These are phyloP conservation scores for Simalia tracyae DNA, from an alignment of 2,797 vertebrate species.

Conservation along the genomic window DNA sequence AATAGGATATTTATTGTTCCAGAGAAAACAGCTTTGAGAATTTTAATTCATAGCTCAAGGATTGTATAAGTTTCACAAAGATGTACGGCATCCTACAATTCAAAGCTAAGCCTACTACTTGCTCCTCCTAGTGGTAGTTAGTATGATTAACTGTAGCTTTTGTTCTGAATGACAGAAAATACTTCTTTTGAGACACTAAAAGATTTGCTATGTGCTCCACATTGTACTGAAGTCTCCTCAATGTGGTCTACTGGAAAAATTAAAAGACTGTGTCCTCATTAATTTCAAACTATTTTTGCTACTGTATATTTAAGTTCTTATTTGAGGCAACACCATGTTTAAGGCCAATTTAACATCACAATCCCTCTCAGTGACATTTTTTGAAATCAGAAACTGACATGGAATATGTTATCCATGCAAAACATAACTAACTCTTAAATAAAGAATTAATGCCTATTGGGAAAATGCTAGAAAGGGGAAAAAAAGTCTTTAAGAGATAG, in stretches of 20 bases:
- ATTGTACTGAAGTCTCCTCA: background rate
- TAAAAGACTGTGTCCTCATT: background rate
- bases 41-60: background rate
- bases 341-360: background rate
- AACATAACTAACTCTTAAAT: background rate
- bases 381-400: slow-evolving; percentile 6
- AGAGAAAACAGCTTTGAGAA: background rate
- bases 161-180: slow-evolving; percentile 28
- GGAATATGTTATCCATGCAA: slow-evolving; percentile 26
- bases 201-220: background rate
- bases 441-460: slow-evolving; percentile 43
- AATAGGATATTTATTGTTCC: background rate
- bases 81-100: background rate
- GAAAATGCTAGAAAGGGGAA: too few relatives aligned
- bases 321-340: background rate
- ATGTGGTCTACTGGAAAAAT: background rate
- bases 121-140: slow-evolving; percentile 70
- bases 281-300: slow-evolving; percentile 2
- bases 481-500: slow-evolving; percentile 53
- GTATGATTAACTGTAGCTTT: slow-evolving; percentile 41
- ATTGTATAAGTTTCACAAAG: background rate
- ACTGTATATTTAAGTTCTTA: background rate
- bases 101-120: slow-evolving; percentile 34
- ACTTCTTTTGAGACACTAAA: background rate
- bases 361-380: slow-evolving; percentile 4